Conservation (phyloP, 2,888 invertebrate species). For the Pycnomerus fuliginosus region DNA sequence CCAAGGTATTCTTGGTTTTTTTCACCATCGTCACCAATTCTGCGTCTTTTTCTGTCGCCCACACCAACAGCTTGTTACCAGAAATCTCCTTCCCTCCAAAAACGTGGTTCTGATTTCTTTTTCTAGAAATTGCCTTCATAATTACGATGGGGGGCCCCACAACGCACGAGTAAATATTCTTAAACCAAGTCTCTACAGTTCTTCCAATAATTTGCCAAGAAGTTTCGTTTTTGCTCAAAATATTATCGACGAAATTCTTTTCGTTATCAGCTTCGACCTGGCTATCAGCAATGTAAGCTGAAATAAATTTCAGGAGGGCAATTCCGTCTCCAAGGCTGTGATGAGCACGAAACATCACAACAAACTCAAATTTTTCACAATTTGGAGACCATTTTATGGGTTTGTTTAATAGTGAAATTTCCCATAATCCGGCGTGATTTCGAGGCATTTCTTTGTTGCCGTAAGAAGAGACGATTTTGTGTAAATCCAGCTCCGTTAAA, state of each 20-base stretch:
- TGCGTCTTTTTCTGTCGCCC: conserved; percentile 4
- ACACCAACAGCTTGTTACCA: conserved; percentile 4
- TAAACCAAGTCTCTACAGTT: no score
- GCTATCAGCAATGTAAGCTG: conserved; percentile 1
- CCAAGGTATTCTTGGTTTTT: conserved; percentile 18
- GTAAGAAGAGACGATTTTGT: conserved; percentile 48
- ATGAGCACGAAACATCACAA: conserved; percentile 58
- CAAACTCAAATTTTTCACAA: conserved; percentile 33
- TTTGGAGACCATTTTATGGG: conserved; percentile 24
- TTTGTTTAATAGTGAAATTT: conserved; percentile 53
- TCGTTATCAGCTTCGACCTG: no score
- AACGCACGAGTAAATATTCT: no score
- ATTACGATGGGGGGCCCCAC: no score
- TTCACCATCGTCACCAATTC: conserved; percentile 17
- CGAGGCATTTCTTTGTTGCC: conserved; percentile 53
- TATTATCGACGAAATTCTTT: no score
- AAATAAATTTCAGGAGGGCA: conserved; percentile 54
- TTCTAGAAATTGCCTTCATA: no score
- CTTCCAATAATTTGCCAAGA: no score
- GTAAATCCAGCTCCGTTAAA: conserved; percentile 48
- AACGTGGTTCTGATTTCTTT: no score
- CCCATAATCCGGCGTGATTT: conserved; percentile 54
- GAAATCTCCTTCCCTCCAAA: neutral
- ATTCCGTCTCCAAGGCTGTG: conserved; percentile 60
- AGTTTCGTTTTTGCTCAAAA: no score